These are phyloP conservation scores for Coregonus suidteri DNA, from an alignment of 2,797 vertebrate species.

Conservation along the genomic window DNA sequence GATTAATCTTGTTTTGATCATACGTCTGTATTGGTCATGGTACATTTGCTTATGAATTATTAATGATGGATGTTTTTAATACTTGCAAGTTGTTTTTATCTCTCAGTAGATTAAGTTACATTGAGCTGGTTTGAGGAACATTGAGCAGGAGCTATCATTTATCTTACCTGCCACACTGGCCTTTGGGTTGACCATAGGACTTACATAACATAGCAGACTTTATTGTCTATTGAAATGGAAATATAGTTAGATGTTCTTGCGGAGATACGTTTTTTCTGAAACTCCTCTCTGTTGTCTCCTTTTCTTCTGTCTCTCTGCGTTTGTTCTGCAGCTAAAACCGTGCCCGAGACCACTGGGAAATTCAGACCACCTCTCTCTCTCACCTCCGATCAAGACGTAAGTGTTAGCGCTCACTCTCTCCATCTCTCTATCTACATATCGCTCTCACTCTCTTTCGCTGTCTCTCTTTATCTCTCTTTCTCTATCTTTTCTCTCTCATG, in stretches of 20 bases:
- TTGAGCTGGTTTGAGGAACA: too few species aligned
- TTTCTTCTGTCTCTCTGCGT: conserved; percentile 3
- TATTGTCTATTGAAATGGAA: neutral
- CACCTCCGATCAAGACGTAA: conserved; percentile 74
- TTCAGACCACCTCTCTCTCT: conserved; percentile 65
- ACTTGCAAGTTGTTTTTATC: neutral
- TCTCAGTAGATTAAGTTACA: neutral
- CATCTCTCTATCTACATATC: neutral
- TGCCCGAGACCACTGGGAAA: conserved; percentile 49
- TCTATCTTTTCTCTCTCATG: neutral
- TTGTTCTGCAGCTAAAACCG: conserved; percentile 61
- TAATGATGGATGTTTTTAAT: neutral
- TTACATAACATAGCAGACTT: neutral
- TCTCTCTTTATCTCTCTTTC: conserved; percentile 18
- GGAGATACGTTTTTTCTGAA: neutral
- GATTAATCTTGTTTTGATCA: neutral
- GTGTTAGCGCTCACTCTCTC: conserved; percentile 34
- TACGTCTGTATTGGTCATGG: neutral
- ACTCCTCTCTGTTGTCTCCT: neutral
- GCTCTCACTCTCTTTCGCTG: too few species aligned
- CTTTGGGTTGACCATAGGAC: neutral
- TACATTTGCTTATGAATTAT: neutral
- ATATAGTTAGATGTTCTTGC: too few species aligned
- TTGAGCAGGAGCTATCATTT: neutral
- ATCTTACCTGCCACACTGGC: neutral